A percentile compares a stretch with the other conserved stretches of the same genome.
Conservation (phyloP, 2,113 vertebrate species). For the Callocephalon fimbriatum region DNA sequence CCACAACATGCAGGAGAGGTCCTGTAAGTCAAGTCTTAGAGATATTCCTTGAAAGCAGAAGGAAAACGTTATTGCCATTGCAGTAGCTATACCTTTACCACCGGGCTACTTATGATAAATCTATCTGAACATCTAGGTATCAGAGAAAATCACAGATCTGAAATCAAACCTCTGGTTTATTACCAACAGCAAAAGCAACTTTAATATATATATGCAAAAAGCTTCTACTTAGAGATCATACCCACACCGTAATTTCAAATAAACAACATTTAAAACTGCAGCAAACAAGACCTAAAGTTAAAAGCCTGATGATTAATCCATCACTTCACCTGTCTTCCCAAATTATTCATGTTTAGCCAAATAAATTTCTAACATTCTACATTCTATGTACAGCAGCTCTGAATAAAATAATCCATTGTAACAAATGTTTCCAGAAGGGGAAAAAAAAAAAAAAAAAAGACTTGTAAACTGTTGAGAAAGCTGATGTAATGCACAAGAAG, state of each 20-base stretch:
- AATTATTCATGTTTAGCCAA: slow-evolving; percentile 75
- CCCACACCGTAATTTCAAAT: slow-evolving; percentile 65
- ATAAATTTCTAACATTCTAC: slow-evolving; percentile 72
- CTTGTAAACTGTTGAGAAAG: slow-evolving; percentile 48
- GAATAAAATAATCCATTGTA: slow-evolving; percentile 61
- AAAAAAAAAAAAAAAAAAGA: neutral
- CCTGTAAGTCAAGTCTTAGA: neutral
- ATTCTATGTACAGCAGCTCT: slow-evolving; percentile 63
- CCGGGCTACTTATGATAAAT: neutral
- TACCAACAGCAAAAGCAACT: slow-evolving; percentile 2
- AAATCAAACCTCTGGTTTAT: slow-evolving; percentile 22
- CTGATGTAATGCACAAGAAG: slow-evolving; percentile 28
- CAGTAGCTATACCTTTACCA: neutral
- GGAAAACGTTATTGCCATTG: neutral
- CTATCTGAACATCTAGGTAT: slow-evolving; percentile 1
- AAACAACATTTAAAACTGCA: slow-evolving; percentile 71
- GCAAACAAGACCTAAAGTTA: slow-evolving; percentile 67
- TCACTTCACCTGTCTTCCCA: slow-evolving; percentile 73
- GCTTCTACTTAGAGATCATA: slow-evolving; percentile 27
- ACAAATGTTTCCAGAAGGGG: slow-evolving; percentile 52
- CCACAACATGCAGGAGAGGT: neutral
- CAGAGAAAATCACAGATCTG: slow-evolving; percentile 14
- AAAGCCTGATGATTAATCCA: slow-evolving; percentile 69
- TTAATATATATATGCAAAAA: slow-evolving; percentile 48
- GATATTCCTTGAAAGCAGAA: neutral